A percentile compares a stretch with the other conserved stretches of the same genome.
phyloP scores from a whole-genome alignment of 2,797 vertebrate species.

The Aulostomus chinensis region DNA sequence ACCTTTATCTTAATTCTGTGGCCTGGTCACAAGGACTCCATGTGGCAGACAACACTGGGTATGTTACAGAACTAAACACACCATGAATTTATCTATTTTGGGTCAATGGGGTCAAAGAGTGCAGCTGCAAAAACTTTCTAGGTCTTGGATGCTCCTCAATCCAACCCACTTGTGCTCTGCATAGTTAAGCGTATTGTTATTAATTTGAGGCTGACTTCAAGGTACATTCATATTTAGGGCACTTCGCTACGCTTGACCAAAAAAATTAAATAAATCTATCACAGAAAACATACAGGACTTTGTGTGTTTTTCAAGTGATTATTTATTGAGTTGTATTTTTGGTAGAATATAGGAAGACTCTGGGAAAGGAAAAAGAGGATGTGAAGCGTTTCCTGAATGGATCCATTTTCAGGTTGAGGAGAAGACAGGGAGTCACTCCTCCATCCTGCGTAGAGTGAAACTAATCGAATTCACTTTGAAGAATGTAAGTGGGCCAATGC shows the following conservation, averaged over 20 bases:
- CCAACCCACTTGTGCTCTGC: constrained; percentile 17
- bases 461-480: constrained; percentile 72
- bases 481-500: constrained; percentile 69
- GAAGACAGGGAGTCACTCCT: constrained; percentile 61
- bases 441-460: constrained; percentile 63
- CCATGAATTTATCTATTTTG: constrained; percentile 51
- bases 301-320: no score
- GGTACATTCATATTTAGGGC: constrained; percentile 16
- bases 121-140: constrained; percentile 33
- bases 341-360: constrained; percentile 17
- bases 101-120: constrained; percentile 24
- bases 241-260: not conserved
- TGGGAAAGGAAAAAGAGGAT: constrained; percentile 45
- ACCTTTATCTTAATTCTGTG: constrained; percentile 50
- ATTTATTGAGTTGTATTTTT: not conserved
- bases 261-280: no score
- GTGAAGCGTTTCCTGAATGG: constrained; percentile 67
- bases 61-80: constrained; percentile 43
- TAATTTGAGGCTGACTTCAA: constrained; percentile 12
- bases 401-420: constrained; percentile 58
- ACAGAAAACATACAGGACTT: no score
- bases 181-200: constrained; percentile 7
- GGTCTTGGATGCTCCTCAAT: constrained; percentile 1
- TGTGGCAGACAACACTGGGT: constrained; percentile 46
- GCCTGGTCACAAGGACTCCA: constrained; percentile 68